Evolutionary conservation across 2,797 vertebrate genomes (phyloP), one percentile per base, ranked within the genome.

Genomic region (Characodon lateralis): DNA sequence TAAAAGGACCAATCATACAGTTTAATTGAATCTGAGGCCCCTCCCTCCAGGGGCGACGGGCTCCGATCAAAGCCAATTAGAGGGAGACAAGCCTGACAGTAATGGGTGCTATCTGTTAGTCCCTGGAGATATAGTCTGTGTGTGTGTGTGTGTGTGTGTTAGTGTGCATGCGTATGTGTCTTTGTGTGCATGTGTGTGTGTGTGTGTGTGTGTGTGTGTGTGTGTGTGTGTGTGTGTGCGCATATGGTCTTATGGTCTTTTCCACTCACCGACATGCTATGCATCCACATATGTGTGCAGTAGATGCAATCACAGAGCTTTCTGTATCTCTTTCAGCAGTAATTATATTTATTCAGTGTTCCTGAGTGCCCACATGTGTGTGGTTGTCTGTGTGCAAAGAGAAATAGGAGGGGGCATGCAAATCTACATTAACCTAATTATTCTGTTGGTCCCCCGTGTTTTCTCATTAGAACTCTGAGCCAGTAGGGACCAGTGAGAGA

Each of bases 1-100:
- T 92, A 95, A 90, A 91, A 78, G 85, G 83, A 85, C 93, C 89
- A 92, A 94, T 95, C 88, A 89, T 81, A 85, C 59, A 73, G 69
- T 90, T 90, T 95, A 95, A 95, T 95, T 91, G 84, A 94, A 95
- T 94, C 91, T 92, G 78, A 78, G 79, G 91, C 89, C 90, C 92
- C 93, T 89, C 93, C 94, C 89, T 89, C 74, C 35, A 71, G 89
- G 90, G 78, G 72, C 88, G 3, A 89, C 79, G 76, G 93, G 86
- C 91, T 92, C 86, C 86, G 59, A 94, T 96, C 95, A 94, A 77
- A 83, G 89, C 93, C 92, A 94, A 95, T 96, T 95, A 95, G 90
- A 89, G 83, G 75, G 83, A 93, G 94, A 94, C 74, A 78, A 94
- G 92, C 73, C 87, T 95, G 95, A 95, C 95, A 96, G 93, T 95